Evolutionary conservation across 2,113 vertebrate genomes (phyloP), one percentile per base, ranked within the genome.

Genomic region (Saguinus midas): DNA sequence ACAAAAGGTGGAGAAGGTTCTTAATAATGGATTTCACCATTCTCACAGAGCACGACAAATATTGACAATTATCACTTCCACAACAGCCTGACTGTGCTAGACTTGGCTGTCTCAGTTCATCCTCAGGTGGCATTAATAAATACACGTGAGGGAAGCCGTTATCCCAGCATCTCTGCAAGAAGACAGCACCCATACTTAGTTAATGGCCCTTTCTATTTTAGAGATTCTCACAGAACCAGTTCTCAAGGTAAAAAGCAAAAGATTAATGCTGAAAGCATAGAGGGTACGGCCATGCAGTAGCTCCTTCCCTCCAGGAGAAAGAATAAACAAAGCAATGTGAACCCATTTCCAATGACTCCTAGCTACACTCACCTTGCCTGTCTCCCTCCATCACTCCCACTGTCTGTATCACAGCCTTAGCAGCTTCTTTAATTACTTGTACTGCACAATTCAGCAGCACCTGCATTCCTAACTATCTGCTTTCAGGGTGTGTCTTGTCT

Each of bases 81-180:
- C 35, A 82, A 43, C 45, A 80, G 91, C 50, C 27, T 64, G 87
- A 75, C 14, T 95, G 93, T n/a, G n/a, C 58, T 37, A 0, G 23
- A 83, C 91, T 85, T 11, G 94, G 10, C 76, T 9, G 57, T 17
- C 48, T 90, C 13, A 37, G 20, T 23, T 45, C 82, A 84, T n/a
- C 58, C 57, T 64, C 35, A 64, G 50, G 32, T 37, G 50, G 68
- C 43, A 35, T 29, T 5, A 81, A 93, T 64, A 3, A 58, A 94
- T 25, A 97, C 78, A 76, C 25, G 8, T 3, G 57, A 95, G 97
- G 82, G 6, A 52, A 96, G 64, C 32, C 91, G 57, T 32, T 91
- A 89, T 94, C 89, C 73, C 64, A 58, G 83, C 29, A 86, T 55
- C 40, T 55, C 40, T 92, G 84, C 13, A 75, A 87, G 93, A 90